Percentiles rank a stretch among this genome's conserved stretches.
These are phyloP conservation scores for Ptychochromis oligacanthus DNA, from an alignment of 2,113 vertebrate genomes.

Conservation along the genomic window DNA sequence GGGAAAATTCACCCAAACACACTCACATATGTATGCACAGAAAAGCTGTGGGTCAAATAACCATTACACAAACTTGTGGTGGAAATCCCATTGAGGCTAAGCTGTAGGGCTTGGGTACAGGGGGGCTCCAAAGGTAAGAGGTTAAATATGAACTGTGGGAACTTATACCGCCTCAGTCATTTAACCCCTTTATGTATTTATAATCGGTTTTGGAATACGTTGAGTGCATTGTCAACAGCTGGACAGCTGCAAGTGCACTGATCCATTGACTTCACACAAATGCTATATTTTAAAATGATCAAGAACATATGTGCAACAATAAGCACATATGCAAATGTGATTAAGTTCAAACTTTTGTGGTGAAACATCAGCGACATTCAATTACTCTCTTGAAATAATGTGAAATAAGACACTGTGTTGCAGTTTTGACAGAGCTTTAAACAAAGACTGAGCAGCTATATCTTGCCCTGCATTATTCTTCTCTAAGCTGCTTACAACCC, in stretches of 20 bases:
- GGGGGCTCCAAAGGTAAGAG: constrained; percentile 50
- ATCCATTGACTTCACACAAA: constrained; percentile 33
- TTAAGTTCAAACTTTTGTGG: background rate
- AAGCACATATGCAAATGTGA: background rate
- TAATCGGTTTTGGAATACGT: constrained; percentile 69
- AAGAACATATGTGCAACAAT: background rate
- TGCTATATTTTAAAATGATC: constrained; percentile 28
- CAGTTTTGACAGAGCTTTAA: constrained; percentile 29
- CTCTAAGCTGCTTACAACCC: constrained; percentile 73
- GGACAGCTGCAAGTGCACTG: constrained; percentile 55
- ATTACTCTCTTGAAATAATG: constrained; percentile 2
- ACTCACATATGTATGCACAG: constrained; percentile 49
- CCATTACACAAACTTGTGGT: constrained; percentile 57
- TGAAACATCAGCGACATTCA: background rate
- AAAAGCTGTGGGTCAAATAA: constrained; percentile 58
- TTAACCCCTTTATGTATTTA: constrained; percentile 67
- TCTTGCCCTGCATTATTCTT: constrained; percentile 64
- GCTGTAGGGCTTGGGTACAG: constrained; percentile 37
- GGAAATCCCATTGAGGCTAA: constrained; percentile 69
- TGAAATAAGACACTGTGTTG: background rate
- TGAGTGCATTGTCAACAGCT: constrained; percentile 68
- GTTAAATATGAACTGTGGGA: constrained; percentile 66
- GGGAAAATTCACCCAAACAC: constrained; percentile 66
- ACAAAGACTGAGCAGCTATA: constrained; percentile 60
- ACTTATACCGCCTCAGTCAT: constrained; percentile 49